phyloP scores from a whole-genome alignment of 2,113 vertebrate genomes.

The Noctilio leporinus region DNA sequence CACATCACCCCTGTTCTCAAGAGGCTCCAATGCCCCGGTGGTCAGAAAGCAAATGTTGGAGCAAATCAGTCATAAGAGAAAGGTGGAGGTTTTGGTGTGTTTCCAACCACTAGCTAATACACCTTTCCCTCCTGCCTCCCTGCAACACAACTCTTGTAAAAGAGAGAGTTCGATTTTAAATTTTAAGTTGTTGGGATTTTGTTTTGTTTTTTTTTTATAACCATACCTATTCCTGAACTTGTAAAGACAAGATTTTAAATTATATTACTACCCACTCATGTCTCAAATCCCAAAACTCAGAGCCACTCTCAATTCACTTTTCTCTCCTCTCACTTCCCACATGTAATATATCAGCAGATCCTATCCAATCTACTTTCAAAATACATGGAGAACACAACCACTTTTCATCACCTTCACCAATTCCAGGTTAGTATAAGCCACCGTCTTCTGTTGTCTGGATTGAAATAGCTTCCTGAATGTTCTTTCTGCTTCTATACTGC shows the following conservation, averaged over 20 bases:
- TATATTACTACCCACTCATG: background rate
- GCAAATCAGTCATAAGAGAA: background rate
- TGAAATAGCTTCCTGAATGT: background rate
- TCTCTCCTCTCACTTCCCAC: background rate
- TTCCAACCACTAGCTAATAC: background rate
- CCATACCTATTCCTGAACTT: background rate
- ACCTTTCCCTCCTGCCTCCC: background rate
- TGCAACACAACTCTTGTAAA: background rate
- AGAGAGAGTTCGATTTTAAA: background rate
- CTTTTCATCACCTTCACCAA: background rate
- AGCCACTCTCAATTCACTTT: background rate
- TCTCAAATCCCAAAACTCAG: background rate
- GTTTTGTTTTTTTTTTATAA: background rate
- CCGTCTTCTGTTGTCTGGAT: background rate
- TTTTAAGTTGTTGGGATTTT: background rate
- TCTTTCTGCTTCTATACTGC: background rate
- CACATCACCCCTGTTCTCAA: background rate
- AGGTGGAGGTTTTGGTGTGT: background rate
- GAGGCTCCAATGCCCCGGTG: background rate
- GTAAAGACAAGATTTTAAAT: background rate
- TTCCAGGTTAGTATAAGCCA: background rate
- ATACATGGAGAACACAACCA: background rate
- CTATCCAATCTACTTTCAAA: background rate
- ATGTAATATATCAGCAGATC: background rate
- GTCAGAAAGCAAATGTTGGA: background rate